A percentile compares a stretch with the other conserved stretches of the same genome.
These are phyloP conservation scores for Hedychridium roseum DNA, from an alignment of 2,888 invertebrate genomes.

Conservation along the genomic window DNA sequence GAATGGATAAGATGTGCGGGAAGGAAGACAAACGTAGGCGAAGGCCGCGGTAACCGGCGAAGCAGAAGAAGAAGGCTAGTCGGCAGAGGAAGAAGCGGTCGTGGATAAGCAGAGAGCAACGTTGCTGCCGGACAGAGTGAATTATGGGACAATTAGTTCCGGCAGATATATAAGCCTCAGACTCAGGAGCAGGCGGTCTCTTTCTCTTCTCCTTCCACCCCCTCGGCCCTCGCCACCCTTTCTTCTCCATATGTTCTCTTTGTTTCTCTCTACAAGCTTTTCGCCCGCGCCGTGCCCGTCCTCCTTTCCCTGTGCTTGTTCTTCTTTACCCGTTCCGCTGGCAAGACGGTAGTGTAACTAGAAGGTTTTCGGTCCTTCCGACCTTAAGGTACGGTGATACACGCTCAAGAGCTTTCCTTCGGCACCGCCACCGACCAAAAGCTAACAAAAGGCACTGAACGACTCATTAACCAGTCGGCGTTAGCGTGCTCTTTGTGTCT, in stretches of 20 bases:
- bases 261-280: constrained; percentile 11
- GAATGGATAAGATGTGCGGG: constrained; percentile 20
- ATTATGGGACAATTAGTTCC: constrained; percentile 60
- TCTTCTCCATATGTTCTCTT: constrained; percentile 14
- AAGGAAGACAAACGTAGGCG: constrained; percentile 17
- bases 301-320: no score
- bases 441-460: constrained; percentile 40
- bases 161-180: constrained; percentile 57
- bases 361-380: constrained; percentile 12
- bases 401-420: constrained; percentile 27
- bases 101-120: constrained; percentile 44
- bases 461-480: constrained; percentile 51
- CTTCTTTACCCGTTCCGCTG: constrained; percentile 14
- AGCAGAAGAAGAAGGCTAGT: constrained; percentile 13
- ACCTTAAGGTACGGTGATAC: constrained; percentile 22
- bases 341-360: background rate
- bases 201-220: constrained; percentile 16
- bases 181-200: constrained; percentile 40
- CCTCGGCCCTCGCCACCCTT: constrained; percentile 10
- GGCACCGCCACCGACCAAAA: constrained; percentile 27
- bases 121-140: constrained; percentile 50
- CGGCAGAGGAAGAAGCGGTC: constrained; percentile 29
- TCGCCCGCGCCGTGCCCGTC: background rate
- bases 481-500: constrained; percentile 39
- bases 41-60: constrained; percentile 26